Evolutionary conservation across 2,113 vertebrate genomes (phyloP).

Genomic region (Cichladusa arquata): DNA sequence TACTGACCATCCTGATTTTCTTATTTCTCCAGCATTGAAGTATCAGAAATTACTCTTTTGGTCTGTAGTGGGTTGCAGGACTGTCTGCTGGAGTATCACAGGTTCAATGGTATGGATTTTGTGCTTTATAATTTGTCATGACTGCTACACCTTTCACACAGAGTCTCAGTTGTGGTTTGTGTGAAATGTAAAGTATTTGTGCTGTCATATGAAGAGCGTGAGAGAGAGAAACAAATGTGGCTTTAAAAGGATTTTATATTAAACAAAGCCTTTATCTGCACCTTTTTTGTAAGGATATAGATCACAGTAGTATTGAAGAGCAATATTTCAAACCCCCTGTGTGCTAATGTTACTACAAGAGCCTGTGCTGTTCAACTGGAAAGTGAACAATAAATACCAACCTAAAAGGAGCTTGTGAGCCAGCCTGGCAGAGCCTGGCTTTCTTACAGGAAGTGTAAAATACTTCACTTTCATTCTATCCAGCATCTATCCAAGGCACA

Average conservation of each 20-base stretch:
- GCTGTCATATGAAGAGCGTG: not conserved
- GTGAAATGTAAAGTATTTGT: not conserved
- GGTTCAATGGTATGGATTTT: rapidly evolving
- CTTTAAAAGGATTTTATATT: not conserved
- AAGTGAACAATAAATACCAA: not conserved
- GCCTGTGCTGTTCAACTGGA: not conserved
- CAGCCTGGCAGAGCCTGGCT: not conserved
- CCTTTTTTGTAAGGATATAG: not conserved
- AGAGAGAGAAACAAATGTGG: not conserved
- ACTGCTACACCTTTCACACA: not conserved
- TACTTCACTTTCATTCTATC: not conserved
- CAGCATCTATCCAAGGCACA: not conserved
- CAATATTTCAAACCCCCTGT: not conserved
- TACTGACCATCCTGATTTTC: not conserved
- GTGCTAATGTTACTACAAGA: not conserved
- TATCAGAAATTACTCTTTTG: not conserved
- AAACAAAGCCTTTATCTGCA: not conserved
- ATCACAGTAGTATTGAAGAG: not conserved
- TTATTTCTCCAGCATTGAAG: not conserved
- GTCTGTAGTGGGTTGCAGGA: not conserved
- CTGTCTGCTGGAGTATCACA: not conserved
- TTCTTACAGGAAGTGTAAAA: not conserved
- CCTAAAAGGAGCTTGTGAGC: not conserved
- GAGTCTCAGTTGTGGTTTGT: not conserved
- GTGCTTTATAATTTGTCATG: not conserved